phyloP scores from a whole-genome alignment of 2,888 invertebrate species.

The Achlya flavicornis region DNA sequence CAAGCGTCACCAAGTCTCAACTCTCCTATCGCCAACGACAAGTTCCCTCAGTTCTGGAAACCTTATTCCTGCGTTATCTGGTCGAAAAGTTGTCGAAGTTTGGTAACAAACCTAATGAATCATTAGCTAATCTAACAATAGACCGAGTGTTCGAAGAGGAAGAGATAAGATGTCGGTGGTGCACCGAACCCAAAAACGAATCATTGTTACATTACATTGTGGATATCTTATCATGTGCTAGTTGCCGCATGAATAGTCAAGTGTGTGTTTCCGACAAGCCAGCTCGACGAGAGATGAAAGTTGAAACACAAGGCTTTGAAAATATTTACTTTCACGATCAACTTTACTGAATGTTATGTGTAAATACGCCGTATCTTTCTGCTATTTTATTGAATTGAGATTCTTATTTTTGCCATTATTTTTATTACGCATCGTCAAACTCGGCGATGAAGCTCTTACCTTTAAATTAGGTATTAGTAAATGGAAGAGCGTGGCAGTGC shows the following conservation, averaged over 20 bases:
- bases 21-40: conserved; percentile 16
- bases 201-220: conserved; percentile 57
- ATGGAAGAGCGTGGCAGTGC: too few relatives aligned
- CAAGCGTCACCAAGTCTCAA: not conserved
- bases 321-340: not conserved
- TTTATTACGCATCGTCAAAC: too few relatives aligned
- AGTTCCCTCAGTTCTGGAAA: conserved; percentile 18
- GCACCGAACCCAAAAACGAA: conserved; percentile 66
- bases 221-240: conserved; percentile 60
- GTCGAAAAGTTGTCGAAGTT: conserved; percentile 34
- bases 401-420: too few relatives aligned
- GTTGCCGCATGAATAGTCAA: conserved; percentile 37
- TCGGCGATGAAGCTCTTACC: too few relatives aligned
- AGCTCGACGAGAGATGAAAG: conserved; percentile 21
- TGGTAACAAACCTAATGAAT: conserved; percentile 61
- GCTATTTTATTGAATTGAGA: too few relatives aligned
- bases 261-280: conserved; percentile 33
- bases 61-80: conserved; percentile 33
- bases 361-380: too few relatives aligned
- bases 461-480: too few relatives aligned
- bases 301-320: not conserved
- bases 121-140: conserved; percentile 73
- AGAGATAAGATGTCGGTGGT: conserved; percentile 64
- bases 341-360: too few relatives aligned
- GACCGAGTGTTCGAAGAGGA: conserved; percentile 66